These are phyloP conservation scores for Dicerorhinus sumatrensis DNA, from an alignment of 2,113 vertebrate genomes.

Conservation along the genomic window DNA sequence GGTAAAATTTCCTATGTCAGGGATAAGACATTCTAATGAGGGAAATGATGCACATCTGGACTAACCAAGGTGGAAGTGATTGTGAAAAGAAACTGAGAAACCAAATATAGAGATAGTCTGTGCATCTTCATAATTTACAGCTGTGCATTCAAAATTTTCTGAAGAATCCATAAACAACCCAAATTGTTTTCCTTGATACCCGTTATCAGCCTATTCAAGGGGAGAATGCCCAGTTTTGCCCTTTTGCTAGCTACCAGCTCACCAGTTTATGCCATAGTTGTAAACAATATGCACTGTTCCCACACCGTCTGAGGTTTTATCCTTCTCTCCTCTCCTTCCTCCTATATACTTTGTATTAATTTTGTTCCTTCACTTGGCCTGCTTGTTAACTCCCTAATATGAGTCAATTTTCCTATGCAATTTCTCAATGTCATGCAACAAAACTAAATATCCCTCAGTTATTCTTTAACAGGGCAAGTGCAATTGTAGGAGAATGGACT, in stretches of 20 bases:
- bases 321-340: not conserved
- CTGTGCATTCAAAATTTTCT: too few relatives aligned
- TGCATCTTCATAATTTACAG: not conserved
- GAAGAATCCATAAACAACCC: not conserved
- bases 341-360: not conserved
- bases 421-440: not conserved
- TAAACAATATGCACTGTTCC: not conserved
- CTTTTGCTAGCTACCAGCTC: not conserved
- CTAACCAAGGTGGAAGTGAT: not conserved
- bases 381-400: not conserved
- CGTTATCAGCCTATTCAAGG: not conserved
- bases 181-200: not conserved
- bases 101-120: not conserved
- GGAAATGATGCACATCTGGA: not conserved
- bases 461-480: not conserved
- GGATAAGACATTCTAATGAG: not conserved
- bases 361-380: not conserved
- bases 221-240: not conserved
- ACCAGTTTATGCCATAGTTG: not conserved
- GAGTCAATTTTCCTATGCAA: not conserved
- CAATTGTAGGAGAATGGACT: not conserved
- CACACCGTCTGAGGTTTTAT: accelerated
- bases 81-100: not conserved
- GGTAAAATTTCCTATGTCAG: not conserved
- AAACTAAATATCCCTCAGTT: too few relatives aligned